These are phyloP conservation scores for Rhopilema esculentum DNA, from an alignment of 30 jellyfish, hydroid and myxozoan genomes.

Conservation along the genomic window DNA sequence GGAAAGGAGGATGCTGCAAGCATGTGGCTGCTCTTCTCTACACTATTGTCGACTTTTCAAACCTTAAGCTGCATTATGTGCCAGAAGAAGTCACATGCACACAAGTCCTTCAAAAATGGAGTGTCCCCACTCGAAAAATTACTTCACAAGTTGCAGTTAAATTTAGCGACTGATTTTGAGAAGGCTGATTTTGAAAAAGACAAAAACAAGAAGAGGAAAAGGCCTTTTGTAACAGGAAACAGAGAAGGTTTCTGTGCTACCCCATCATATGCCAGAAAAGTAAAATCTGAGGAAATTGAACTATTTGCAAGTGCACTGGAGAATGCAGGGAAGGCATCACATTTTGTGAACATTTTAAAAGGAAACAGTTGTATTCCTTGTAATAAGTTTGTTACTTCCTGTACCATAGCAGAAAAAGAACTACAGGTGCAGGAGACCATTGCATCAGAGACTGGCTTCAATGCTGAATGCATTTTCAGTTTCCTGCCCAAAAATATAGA, in stretches of 20 bases:
- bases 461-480: neutral
- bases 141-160: slow-evolving; percentile 35
- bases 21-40: slow-evolving; percentile 60
- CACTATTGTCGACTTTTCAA: slow-evolving; percentile 40
- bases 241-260: slow-evolving; percentile 22
- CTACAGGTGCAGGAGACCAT: neutral
- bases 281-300: slow-evolving; percentile 6
- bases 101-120: slow-evolving; percentile 46
- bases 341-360: neutral
- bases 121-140: slow-evolving; percentile 3
- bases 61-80: slow-evolving; percentile 19
- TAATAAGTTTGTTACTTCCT: neutral
- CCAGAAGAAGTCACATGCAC: slow-evolving; percentile 55
- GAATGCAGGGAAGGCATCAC: slow-evolving; percentile 1
- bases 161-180: slow-evolving; percentile 37
- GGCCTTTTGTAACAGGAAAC: slow-evolving; percentile 22
- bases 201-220: slow-evolving; percentile 14
- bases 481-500: neutral
- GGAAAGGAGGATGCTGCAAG: slow-evolving; percentile 57
- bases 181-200: slow-evolving; percentile 18
- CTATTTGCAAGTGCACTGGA: slow-evolving; percentile 12
- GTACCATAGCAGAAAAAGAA: neutral
- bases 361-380: neutral
- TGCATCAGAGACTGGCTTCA: neutral
- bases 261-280: slow-evolving; percentile 18